phyloP scores from a whole-genome alignment of 2,113 vertebrate genomes.

The Oreochromis tanganicae region DNA sequence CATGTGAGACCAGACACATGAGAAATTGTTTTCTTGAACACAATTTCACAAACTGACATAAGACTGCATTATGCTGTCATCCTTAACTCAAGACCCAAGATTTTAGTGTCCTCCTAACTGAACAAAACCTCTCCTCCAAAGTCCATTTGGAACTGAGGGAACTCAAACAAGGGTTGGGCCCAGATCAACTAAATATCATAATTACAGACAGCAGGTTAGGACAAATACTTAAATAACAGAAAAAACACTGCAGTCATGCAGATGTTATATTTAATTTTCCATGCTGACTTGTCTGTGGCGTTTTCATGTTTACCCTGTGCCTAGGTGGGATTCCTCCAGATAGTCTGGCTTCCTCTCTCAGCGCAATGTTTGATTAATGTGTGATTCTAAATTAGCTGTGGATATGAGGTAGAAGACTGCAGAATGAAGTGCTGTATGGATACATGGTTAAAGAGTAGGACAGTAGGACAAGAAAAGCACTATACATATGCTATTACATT shows the following conservation, averaged over 20 bases:
- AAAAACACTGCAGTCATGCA: neutral
- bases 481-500: neutral
- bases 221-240: neutral
- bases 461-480: neutral
- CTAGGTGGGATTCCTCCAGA: neutral
- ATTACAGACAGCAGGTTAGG: neutral
- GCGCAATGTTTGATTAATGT: neutral
- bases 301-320: neutral
- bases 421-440: neutral
- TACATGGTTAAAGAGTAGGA: neutral
- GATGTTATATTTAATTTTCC: neutral
- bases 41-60: neutral
- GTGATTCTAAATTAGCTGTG: neutral
- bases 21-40: neutral
- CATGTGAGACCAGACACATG: neutral
- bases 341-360: neutral
- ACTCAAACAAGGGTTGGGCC: neutral
- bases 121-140: neutral
- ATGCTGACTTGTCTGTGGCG: neutral
- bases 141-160: neutral
- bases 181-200: neutral
- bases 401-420: neutral
- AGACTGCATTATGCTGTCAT: neutral
- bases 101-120: rapidly evolving
- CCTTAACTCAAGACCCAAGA: neutral